A percentile compares a stretch with the other conserved stretches of the same genome.
Evolutionary conservation across 1,140 invertebrate genomes (phyloP).

Genomic region (Meloidogyne chitwoodi): DNA sequence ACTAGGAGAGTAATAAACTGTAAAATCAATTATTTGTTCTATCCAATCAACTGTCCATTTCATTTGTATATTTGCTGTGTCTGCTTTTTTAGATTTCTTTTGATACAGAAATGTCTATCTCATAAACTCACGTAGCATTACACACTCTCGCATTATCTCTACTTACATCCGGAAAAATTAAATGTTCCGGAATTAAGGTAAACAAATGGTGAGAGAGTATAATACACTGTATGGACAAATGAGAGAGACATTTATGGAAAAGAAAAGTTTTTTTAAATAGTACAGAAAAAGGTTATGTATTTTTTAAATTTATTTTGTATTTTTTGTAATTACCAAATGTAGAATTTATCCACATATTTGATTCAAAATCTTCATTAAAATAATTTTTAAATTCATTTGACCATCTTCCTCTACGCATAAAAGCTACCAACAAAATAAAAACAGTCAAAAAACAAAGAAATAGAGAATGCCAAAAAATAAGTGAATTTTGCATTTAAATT

Average conservation of each 20-base stretch:
- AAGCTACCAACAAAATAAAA: constrained; percentile 12
- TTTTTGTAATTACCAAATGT: neutral
- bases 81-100: neutral
- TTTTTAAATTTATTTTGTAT: too few species aligned
- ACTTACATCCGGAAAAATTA: too few species aligned
- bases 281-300: too few species aligned
- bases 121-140: too few species aligned
- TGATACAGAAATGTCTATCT: too few species aligned
- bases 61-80: neutral
- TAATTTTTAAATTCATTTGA: neutral
- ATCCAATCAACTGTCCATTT: constrained; percentile 43
- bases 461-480: constrained; percentile 16
- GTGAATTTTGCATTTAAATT: neutral
- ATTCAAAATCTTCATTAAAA: neutral
- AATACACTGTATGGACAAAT: too few species aligned
- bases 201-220: too few species aligned
- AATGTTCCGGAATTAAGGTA: too few species aligned
- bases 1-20: constrained; percentile 19
- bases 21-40: constrained; percentile 39
- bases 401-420: constrained; percentile 9
- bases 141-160: too few species aligned
- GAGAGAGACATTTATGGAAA: too few species aligned
- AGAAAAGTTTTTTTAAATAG: neutral
- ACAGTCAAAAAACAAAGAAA: constrained; percentile 12
- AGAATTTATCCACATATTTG: neutral